Evolutionary conservation across 1,140 invertebrate genomes (phyloP).

Genomic region (Hylaeus anthracinus): DNA sequence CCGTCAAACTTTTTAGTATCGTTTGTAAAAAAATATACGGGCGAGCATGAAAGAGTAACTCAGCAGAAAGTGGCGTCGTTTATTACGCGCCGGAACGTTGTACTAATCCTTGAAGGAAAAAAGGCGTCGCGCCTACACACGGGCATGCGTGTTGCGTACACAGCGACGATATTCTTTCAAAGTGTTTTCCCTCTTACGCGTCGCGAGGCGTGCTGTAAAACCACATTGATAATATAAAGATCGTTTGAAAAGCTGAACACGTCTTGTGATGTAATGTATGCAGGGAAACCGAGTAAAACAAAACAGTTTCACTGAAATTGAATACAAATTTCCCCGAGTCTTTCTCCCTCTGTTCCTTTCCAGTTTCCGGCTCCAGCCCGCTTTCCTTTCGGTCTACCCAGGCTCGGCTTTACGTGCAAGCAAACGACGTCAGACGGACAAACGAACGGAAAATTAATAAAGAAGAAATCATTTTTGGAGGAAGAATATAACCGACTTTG

Average conservation of each 20-base stretch:
- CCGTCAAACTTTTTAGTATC: constrained; percentile 37
- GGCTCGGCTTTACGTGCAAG: too few relatives aligned
- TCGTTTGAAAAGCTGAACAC: constrained; percentile 66
- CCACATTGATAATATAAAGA: constrained; percentile 68
- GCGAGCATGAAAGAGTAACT: constrained; percentile 16
- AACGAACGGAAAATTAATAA: too few relatives aligned
- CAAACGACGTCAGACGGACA: too few relatives aligned
- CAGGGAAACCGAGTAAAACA: constrained; percentile 67
- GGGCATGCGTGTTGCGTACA: background rate
- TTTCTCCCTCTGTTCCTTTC: background rate
- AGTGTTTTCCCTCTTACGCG: background rate
- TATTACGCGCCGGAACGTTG: constrained; percentile 5
- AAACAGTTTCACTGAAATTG: constrained; percentile 71
- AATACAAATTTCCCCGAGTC: constrained; percentile 68
- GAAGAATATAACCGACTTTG: too few relatives aligned
- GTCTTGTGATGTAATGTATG: constrained; percentile 68
- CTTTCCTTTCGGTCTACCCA: background rate
- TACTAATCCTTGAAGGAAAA: constrained; percentile 29
- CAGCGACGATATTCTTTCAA: background rate
- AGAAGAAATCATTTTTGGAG: too few relatives aligned
- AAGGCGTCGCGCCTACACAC: background rate
- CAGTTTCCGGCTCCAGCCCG: background rate
- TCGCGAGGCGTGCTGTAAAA: constrained; percentile 47
- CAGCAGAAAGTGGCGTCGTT: constrained; percentile 16
- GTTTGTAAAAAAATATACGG: constrained; percentile 24